Evolutionary conservation across 2,113 vertebrate species (phyloP).

Genomic region (Anoplopoma fimbria): DNA sequence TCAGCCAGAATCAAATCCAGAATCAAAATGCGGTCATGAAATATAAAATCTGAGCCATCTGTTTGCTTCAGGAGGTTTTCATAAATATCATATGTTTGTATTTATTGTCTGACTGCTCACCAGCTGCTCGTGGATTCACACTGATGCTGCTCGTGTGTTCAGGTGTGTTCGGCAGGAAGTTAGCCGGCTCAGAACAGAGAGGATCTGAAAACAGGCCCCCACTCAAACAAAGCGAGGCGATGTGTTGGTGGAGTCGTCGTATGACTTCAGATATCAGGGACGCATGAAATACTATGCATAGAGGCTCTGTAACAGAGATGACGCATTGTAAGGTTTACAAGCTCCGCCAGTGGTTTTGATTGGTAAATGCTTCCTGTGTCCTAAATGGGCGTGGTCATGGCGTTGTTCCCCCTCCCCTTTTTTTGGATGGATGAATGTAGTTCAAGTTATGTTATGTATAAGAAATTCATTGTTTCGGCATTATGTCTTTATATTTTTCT

Average conservation of each 20-base stretch:
- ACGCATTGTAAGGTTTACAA: background rate
- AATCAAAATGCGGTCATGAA: conserved; percentile 62
- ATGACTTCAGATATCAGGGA: background rate
- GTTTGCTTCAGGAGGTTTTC: conserved; percentile 64
- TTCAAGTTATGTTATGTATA: background rate
- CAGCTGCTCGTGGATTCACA: conserved; percentile 27
- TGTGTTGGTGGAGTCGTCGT: background rate
- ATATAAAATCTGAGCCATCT: conserved; percentile 34
- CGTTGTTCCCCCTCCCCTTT: too few relatives aligned
- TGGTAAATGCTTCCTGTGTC: background rate
- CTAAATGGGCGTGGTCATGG: background rate
- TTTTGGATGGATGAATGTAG: background rate
- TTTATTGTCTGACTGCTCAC: conserved; percentile 60
- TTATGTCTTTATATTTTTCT: background rate
- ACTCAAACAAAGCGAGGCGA: background rate
- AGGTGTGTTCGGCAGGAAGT: conserved; percentile 20
- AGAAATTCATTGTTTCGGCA: background rate
- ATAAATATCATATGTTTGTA: conserved; percentile 63
- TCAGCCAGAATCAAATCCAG: conserved; percentile 37
- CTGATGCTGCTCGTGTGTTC: background rate
- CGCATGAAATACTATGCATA: background rate
- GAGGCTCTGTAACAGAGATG: background rate
- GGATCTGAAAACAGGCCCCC: background rate
- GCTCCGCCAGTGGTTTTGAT: too few relatives aligned
- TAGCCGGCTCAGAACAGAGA: background rate